Evolutionary conservation across 2,797 vertebrate species (phyloP).

Genomic region (Phoxinus dragarum): DNA sequence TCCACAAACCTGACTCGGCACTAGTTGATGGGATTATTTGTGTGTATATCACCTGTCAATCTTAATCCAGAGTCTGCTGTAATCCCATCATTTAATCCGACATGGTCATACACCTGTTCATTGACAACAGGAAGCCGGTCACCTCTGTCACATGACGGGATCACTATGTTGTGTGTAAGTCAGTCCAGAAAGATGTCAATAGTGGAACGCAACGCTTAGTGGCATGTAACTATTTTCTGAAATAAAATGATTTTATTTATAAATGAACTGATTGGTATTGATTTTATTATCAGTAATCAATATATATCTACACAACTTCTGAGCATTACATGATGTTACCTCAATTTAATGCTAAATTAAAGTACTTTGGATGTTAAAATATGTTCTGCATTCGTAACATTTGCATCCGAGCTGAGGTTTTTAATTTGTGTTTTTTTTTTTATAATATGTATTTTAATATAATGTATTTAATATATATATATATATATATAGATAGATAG

Average conservation of each 20-base stretch:
- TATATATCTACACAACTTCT: not conserved
- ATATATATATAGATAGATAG: too few species aligned
- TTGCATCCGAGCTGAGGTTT: not conserved
- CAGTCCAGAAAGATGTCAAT: not conserved
- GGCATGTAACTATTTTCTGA: not conserved
- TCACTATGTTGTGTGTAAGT: conserved; percentile 59
- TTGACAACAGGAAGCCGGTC: conserved; percentile 67
- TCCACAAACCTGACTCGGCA: conserved; percentile 61
- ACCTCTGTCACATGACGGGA: conserved; percentile 60
- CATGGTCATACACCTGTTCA: conserved; percentile 67
- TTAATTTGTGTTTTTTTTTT: not conserved
- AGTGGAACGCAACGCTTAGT: not conserved
- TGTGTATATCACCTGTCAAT: conserved; percentile 64
- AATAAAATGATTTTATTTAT: not conserved
- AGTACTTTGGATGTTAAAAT: not conserved
- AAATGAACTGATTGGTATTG: not conserved
- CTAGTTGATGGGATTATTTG: conserved; percentile 74
- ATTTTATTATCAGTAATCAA: not conserved
- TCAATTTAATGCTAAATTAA: not conserved
- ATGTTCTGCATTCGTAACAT: not conserved
- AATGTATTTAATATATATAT: not conserved
- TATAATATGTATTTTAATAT: not conserved
- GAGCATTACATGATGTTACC: not conserved
- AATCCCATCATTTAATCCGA: conserved; percentile 71
- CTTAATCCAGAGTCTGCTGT: conserved; percentile 73